Evolutionary conservation across 2,888 invertebrate genomes (phyloP).

Genomic region (Clitarchus hookeri): DNA sequence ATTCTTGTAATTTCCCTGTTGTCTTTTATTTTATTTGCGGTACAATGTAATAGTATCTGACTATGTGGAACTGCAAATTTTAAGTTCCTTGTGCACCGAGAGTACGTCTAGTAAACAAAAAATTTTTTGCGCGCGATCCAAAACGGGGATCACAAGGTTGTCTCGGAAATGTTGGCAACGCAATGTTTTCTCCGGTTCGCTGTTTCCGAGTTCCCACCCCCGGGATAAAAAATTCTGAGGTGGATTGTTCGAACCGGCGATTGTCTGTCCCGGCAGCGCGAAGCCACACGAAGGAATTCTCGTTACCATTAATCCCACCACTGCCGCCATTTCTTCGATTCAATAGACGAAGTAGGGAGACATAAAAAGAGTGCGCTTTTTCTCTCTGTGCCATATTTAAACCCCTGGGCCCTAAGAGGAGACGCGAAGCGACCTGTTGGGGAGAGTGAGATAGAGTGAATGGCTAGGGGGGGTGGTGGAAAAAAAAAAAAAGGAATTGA

Average conservation of each 20-base stretch:
- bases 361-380: background rate
- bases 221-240: background rate
- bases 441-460: conserved; percentile 24
- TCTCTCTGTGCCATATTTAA: conserved; percentile 18
- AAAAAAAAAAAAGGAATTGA: conserved; percentile 51
- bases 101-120: too few relatives aligned
- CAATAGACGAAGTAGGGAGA: background rate
- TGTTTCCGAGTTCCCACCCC: background rate
- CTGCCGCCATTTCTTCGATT: conserved; percentile 11
- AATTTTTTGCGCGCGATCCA: too few relatives aligned
- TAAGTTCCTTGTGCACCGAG: too few relatives aligned
- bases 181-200: too few relatives aligned
- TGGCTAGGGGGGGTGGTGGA: too few relatives aligned
- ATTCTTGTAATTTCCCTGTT: too few relatives aligned
- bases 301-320: background rate
- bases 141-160: too few relatives aligned
- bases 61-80: too few relatives aligned
- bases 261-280: background rate
- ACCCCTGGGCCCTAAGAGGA: conserved; percentile 18
- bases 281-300: background rate
- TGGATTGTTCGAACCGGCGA: background rate
- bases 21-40: too few relatives aligned
- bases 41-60: too few relatives aligned
- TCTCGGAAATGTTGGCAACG: too few relatives aligned
- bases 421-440: conserved; percentile 24